Percentiles rank a stretch among this genome's conserved stretches.
Conservation (phyloP, 1,140 invertebrate species). For the Euwallacea similis region DNA sequence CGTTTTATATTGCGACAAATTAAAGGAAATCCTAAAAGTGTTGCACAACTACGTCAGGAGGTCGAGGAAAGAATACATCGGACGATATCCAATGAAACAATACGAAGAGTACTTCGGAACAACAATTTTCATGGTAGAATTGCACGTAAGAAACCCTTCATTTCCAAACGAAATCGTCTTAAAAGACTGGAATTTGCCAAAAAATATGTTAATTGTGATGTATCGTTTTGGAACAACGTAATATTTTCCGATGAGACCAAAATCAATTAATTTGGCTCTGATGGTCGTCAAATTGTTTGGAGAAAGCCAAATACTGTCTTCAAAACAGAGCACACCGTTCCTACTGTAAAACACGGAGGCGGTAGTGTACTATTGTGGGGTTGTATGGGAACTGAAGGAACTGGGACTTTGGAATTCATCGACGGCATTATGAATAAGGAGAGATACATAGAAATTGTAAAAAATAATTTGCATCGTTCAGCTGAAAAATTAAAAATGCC, state of each 20-base stretch:
- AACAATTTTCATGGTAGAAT: constrained; percentile 4
- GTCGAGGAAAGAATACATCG: background rate
- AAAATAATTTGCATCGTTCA: background rate
- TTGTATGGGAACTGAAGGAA: background rate
- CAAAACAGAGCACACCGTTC: background rate
- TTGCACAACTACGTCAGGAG: background rate
- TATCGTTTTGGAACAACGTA: too few relatives aligned
- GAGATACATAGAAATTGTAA: background rate
- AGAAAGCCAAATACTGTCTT: background rate
- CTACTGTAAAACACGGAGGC: background rate
- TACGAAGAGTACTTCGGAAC: constrained; percentile 3
- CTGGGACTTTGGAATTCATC: background rate
- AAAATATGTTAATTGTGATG: background rate
- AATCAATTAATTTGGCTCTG: background rate
- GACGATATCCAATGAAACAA: background rate
- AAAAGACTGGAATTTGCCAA: constrained; percentile 1
- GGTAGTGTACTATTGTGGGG: background rate
- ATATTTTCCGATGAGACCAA: too few relatives aligned
- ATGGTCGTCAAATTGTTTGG: background rate
- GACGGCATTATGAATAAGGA: background rate
- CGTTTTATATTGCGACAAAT: background rate
- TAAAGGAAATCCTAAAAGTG: background rate
- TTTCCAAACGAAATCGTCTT: background rate
- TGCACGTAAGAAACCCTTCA: constrained; percentile 2
- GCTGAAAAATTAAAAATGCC: too few relatives aligned